Percentiles rank a stretch among this genome's conserved stretches.
phyloP scores from a whole-genome alignment of 2,888 invertebrate species.

The Netelia melanura region DNA sequence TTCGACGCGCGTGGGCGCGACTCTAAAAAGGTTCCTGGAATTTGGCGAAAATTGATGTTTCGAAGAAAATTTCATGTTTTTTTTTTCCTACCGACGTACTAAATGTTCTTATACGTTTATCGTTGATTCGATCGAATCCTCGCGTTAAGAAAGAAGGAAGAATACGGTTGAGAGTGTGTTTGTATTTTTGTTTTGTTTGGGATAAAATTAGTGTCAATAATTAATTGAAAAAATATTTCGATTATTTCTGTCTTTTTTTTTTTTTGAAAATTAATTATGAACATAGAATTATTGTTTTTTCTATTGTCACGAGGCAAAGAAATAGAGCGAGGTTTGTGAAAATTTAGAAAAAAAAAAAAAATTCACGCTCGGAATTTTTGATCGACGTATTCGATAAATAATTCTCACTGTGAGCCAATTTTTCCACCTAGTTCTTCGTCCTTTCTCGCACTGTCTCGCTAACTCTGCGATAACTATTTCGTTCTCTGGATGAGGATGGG shows the following conservation, averaged over 20 bases:
- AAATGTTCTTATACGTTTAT: too few species aligned
- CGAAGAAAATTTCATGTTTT: background rate
- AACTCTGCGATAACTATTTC: conserved; percentile 6
- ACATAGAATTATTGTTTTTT: background rate
- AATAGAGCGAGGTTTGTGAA: background rate
- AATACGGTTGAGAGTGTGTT: too few species aligned
- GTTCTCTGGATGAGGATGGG: background rate
- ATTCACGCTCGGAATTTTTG: background rate
- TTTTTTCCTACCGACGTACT: background rate
- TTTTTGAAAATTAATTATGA: background rate
- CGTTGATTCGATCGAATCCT: too few species aligned
- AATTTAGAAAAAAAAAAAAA: background rate
- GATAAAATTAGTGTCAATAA: too few species aligned
- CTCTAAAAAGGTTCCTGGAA: background rate
- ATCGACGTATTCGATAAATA: conserved; percentile 36
- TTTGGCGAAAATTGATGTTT: background rate
- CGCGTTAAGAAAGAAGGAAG: too few species aligned
- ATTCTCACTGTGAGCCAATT: conserved; percentile 2
- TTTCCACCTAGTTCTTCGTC: background rate
- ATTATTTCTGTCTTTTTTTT: background rate
- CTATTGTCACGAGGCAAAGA: background rate
- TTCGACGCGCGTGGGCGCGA: background rate
- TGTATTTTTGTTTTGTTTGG: too few species aligned
- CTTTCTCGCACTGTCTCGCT: conserved; percentile 4
- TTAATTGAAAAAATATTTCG: background rate